phyloP scores from a whole-genome alignment of 1,140 invertebrate genomes.

The Homalodisca vitripennis region DNA sequence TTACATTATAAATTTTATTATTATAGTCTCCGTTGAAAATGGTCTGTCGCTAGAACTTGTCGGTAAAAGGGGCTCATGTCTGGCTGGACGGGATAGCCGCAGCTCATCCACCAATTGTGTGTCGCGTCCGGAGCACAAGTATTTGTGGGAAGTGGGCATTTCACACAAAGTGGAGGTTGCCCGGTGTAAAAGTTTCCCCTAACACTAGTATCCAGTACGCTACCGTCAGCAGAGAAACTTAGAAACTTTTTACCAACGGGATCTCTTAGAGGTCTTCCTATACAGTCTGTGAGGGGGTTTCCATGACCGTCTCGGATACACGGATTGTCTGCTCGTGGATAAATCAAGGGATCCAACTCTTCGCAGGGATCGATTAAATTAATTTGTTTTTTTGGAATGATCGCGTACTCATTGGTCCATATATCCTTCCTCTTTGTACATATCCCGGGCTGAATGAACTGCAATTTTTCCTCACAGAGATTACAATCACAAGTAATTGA shows the following conservation, averaged over 20 bases:
- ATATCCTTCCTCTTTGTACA: neutral
- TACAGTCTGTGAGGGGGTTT: constrained; percentile 20
- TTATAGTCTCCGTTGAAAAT: no score
- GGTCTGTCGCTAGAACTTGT: no score
- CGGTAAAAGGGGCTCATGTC: constrained; percentile 13
- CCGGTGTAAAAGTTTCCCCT: constrained; percentile 5
- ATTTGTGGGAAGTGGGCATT: neutral
- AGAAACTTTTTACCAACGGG: constrained; percentile 9
- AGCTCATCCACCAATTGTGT: constrained; percentile 5
- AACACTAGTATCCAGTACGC: neutral
- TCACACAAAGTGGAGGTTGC: constrained; percentile 6
- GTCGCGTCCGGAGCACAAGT: neutral
- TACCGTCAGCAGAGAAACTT: neutral
- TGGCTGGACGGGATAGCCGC: constrained; percentile 1
- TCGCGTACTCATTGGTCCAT: constrained; percentile 19
- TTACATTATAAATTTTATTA: no score
- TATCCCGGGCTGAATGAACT: constrained; percentile 10
- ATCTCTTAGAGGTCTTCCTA: neutral
- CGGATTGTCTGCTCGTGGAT: constrained; percentile 7
- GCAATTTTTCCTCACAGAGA: neutral
- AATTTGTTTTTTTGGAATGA: neutral
- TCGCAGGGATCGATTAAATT: constrained; percentile 10
- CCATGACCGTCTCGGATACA: constrained; percentile 10
- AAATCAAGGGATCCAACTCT: constrained; percentile 5
- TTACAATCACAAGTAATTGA: neutral